These are phyloP conservation scores for Paratrypauchen microcephalus DNA, from an alignment of 2,797 vertebrate genomes.

Conservation along the genomic window DNA sequence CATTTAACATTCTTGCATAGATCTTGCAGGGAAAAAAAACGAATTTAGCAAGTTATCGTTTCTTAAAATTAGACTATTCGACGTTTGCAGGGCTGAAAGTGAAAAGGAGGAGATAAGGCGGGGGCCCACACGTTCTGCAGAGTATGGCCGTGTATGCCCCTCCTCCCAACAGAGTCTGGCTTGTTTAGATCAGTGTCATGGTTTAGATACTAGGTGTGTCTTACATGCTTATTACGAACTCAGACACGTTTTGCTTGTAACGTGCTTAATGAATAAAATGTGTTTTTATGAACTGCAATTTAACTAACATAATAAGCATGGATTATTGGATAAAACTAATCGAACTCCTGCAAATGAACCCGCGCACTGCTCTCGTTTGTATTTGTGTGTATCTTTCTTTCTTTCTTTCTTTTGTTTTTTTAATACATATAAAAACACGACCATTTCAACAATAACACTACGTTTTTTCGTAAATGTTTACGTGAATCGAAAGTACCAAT, in stretches of 20 bases:
- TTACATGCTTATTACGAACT: too few species aligned
- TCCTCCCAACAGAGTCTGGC: neutral
- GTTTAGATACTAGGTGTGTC: too few species aligned
- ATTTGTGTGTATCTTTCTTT: neutral
- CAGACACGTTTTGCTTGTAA: too few species aligned
- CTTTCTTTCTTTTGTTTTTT: too few species aligned
- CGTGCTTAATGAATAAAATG: too few species aligned
- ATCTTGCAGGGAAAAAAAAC: neutral
- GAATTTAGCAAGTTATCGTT: neutral
- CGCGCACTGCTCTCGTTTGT: neutral
- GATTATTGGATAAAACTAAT: too few species aligned
- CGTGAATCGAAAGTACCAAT: slow-evolving; percentile 31
- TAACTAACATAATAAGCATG: neutral
- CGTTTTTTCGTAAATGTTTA: slow-evolving; percentile 28
- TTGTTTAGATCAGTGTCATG: too few species aligned
- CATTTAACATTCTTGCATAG: neutral
- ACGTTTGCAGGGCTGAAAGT: neutral
- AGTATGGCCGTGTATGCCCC: neutral
- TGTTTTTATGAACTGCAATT: neutral
- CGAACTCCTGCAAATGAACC: neutral
- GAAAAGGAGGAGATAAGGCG: too few species aligned
- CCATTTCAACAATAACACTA: neutral
- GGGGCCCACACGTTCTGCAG: too few species aligned
- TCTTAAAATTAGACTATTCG: neutral
- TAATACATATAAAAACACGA: neutral